phyloP scores from a whole-genome alignment of 2,113 vertebrate genomes.

The Cepphus grylle region DNA sequence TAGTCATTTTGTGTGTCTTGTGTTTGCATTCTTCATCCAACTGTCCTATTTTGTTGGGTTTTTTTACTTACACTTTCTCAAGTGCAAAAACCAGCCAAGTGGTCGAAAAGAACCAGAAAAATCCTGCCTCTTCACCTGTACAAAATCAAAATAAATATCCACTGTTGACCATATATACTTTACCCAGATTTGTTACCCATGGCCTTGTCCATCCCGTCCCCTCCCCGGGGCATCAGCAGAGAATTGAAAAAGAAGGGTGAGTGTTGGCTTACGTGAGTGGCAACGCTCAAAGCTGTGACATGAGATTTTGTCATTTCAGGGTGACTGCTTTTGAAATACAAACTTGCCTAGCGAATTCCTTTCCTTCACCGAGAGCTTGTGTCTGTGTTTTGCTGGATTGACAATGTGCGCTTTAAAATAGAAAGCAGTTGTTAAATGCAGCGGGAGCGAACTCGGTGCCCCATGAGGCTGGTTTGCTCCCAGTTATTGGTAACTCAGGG shows the following conservation, averaged over 20 bases:
- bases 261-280: accelerated
- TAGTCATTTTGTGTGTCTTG: neutral
- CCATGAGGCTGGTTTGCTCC: neutral
- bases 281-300: neutral
- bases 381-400: neutral
- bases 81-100: neutral
- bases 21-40: neutral
- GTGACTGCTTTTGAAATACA: neutral
- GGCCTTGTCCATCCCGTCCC: neutral
- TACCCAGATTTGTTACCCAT: neutral
- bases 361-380: neutral
- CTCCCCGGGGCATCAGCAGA: neutral
- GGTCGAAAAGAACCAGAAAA: neutral
- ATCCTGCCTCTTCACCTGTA: neutral
- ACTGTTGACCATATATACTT: neutral
- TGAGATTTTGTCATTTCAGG: neutral
- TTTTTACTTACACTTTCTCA: neutral
- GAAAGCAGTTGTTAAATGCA: neutral
- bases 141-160: neutral
- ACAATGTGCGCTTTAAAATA: accelerated
- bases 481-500: accelerated
- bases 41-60: accelerated
- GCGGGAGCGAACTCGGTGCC: accelerated
- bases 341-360: neutral
- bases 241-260: neutral